These are phyloP conservation scores for Drosophila ochracea DNA, from an alignment of 2,888 invertebrate species.

Conservation along the genomic window DNA sequence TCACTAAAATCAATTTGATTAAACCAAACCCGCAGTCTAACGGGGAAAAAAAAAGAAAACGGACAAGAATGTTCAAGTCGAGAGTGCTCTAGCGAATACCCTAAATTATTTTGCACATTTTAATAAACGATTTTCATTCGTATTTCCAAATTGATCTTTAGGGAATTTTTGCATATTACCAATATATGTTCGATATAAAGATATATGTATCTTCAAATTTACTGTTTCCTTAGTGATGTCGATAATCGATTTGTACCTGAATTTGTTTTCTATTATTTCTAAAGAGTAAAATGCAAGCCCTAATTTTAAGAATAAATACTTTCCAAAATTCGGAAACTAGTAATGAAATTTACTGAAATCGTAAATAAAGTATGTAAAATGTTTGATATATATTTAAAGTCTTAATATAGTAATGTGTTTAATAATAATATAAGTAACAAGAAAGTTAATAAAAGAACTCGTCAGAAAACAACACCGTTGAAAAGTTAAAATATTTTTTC, in stretches of 20 bases:
- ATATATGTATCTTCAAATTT: too few relatives aligned
- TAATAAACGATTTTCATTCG: neutral
- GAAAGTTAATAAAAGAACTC: too few relatives aligned
- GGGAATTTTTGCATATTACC: neutral
- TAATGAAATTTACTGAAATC: neutral
- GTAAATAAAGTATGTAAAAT: too few relatives aligned
- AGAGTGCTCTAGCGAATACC: neutral
- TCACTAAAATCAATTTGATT: slow-evolving; percentile 68
- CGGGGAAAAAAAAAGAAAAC: slow-evolving; percentile 6
- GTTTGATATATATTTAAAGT: too few relatives aligned
- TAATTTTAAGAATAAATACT: neutral
- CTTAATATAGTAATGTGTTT: too few relatives aligned
- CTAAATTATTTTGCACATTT: neutral
- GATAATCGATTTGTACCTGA: too few relatives aligned
- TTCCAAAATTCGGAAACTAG: neutral
- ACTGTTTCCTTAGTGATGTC: too few relatives aligned
- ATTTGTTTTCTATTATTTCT: too few relatives aligned
- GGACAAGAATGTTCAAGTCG: neutral
- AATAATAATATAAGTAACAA: too few relatives aligned
- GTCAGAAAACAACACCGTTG: too few relatives aligned
- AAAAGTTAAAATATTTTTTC: too few relatives aligned
- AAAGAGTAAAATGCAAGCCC: neutral
- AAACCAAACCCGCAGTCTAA: slow-evolving; percentile 61
- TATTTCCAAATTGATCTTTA: neutral
- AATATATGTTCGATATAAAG: neutral